Base-by-base conservation (phyloP, 2,797 vertebrate species). In the Gephyroberyx darwinii region DNA sequence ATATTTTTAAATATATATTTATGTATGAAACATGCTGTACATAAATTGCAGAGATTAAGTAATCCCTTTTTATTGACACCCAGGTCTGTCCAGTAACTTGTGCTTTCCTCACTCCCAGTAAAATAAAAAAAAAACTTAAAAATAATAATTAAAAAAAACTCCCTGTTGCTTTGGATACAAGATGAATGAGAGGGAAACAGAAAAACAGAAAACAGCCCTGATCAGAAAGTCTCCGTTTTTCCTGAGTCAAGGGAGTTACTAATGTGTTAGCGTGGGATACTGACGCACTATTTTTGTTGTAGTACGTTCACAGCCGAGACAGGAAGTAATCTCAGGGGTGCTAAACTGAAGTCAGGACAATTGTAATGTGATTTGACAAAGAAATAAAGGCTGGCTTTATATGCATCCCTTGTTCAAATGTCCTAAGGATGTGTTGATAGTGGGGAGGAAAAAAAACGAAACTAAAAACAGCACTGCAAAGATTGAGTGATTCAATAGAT, bases 1-100 rank as follows among this genome's bases (percentile, higher is more conserved):
- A 90, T 94, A 92, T 93, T 91, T 91, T 92, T 92, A 93, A 91
- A 92, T 93, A 93, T 92, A 92, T 91, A 92, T 93, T 91, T 91
- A 92, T 93, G 90, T 93, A 94, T 71, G 84, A 93, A 93, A 93
- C 92, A 93, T 93, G 93, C 92, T 93, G 92, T 92, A 93, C 91
- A 94, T 85, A 84, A 88, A 89, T 86, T 88, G 77, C 83, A 92
- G 89, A 91, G 87, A 93, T 92, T 81, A 70, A 65, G 26, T 81
- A 88, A 88, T 91, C 92, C 91, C 91, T 91, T 93, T 86, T 91
- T 77, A 90, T 77, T 73, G 87, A 92, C 90, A 85, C 92, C 86
- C 81, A 87, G 75, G 72, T 92, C 87, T 84, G 87, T 87, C 85
- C 72, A 78, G 89, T 88, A 91, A 91, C 88, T 93, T 94, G 93